Base-by-base conservation (phyloP, 2,113 vertebrate genomes). In the Saiga tatarica region DNA sequence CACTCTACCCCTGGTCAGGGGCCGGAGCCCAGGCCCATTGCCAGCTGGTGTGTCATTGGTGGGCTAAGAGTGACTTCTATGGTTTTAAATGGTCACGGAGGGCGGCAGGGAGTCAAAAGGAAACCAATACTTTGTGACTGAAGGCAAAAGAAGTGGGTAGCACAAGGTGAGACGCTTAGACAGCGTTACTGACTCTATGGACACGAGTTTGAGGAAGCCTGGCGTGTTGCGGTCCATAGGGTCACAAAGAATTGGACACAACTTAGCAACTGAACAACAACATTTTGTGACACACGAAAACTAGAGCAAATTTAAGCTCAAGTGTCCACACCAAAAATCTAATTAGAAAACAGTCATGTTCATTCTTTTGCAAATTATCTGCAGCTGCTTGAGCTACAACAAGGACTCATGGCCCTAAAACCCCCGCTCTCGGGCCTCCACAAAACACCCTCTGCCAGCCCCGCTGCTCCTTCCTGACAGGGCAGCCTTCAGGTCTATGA, bases 341-440 rank as follows among this genome's bases (percentile, higher is more conserved):
- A 1, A 47, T 2, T 3, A 52, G 55, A 26, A 50, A 26, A 92
- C 7, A 16, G 52, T 5, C 26, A 3, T 0, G 6, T 16, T 64
- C 2, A 5, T 36, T 6, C 21, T 6, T 60, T 4, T 42, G 55
- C 2, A 11, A 21, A 33, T 4, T 1, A 2, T 1, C 2, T 4
- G 13, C 0, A 16, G 83, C 53, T 26, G 42, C 57, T 1, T 1
- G 3, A 60, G 57, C 50, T n/a, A 6, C 28, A 4, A 9, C 5
- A 6, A 30, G n/a, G 76, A 17, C 0, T 0, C 2, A 13, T 0
- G 7, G 59, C 39, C 42, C 26, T 7, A 2, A 36, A 55, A 36
- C 0, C 1, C 14, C 10, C 5, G 15, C 55, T 16, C 78, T 15
- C 16, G 0, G 82, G 36, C 82, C 45, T 28, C 26, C 7, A 14